Base-by-base conservation (phyloP, 1,140 invertebrate genomes). In the Drosophila subobscura region DNA sequence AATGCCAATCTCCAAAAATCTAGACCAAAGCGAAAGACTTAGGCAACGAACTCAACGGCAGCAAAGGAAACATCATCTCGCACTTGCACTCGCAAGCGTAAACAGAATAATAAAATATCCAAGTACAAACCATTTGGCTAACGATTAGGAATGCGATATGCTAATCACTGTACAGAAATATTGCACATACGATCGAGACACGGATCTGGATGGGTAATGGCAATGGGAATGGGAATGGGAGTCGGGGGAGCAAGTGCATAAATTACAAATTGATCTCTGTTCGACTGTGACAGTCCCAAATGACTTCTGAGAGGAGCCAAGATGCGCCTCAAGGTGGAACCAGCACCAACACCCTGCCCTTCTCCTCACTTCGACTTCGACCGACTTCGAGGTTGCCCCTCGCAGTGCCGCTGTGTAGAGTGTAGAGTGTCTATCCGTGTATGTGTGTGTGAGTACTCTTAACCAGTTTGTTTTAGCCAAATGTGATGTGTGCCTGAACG, bases 391-490 rank as follows among this genome's bases (percentile, higher is more conserved):
- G 78, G 81, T 78, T 72, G 33, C 63, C 65, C 65, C 63, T 56
- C 65, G 50, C 29, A 10, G 7, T 33, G 29, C 7, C 29, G 0
- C 29, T 33, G 29, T 33, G 7, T 33, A 7, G 27, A 29, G 29
- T 68, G 63, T 49, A 29, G 29, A 7, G 7, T 42, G n/a, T 50
- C 6, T 4, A 58, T n/a, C 14, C 6, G 16, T 25, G 10, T 12
- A 8, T 71, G 45, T 44, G 23, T 64, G 50, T 45, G 50, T 79
- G 49, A 60, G 70, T 65, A 59, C 78, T 72, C 56, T 63, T 58
- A 86, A 86, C 83, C 83, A 79, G 81, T 86, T 86, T 84, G 51
- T 46, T 33, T 63, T 75, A 75, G 73, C 46, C 68, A 45, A 57
- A 47, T 60, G 56, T 12, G 29, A 33, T 33, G 8, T 29, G 27